Base-by-base conservation (phyloP, 2,797 vertebrate species). In the Anniella stebbinsi region DNA sequence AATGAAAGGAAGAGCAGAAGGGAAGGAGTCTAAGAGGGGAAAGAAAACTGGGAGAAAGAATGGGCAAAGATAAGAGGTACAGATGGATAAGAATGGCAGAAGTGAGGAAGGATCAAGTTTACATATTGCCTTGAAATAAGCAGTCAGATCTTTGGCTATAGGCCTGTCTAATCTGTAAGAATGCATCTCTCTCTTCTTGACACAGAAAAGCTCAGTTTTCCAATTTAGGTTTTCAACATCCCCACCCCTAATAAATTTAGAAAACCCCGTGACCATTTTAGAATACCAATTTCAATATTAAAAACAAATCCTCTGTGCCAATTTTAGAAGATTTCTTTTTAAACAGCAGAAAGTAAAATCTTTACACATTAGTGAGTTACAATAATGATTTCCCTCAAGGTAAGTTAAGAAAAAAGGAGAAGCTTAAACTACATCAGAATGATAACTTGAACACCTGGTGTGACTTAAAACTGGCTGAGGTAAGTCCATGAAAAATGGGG, bases 401-500 rank as follows among this genome's bases (percentile, higher is more conserved):
- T 90, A 69, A 93, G 91, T 93, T 95, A 92, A 84, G 88, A 60
- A 93, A 90, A 92, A 94, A 88, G 94, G 91, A 69, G 90, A 86
- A 80, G 33, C 84, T 87, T 83, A 94, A 92, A 67, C 77, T 57
- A 54, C 78, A 91, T 92, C 91, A 96, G 80, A 91, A 87, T 94
- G 83, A 96, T 90, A 95, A 94, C 93, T 86, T 91, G 90, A 95
- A 94, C 81, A 94, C 94, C 95, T 91, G 92, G 93, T 91, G 95
- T 88, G 95, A 94, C 94, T 97, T 96, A 93, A 90, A 97, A 97
- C 93, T 88, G 87, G 94, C 80, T 97, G 91, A 80, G 82, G 86
- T 94, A 95, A 97, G 96, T 95, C 92, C 90, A 86, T 94, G 70
- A 90, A 97, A 88, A 97, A 96, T 96, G 91, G 94, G 92, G 95